Percentiles rank a stretch among this genome's conserved stretches.
Conservation (phyloP, 2,888 invertebrate genomes). For the Macrostomum cliftonense region DNA sequence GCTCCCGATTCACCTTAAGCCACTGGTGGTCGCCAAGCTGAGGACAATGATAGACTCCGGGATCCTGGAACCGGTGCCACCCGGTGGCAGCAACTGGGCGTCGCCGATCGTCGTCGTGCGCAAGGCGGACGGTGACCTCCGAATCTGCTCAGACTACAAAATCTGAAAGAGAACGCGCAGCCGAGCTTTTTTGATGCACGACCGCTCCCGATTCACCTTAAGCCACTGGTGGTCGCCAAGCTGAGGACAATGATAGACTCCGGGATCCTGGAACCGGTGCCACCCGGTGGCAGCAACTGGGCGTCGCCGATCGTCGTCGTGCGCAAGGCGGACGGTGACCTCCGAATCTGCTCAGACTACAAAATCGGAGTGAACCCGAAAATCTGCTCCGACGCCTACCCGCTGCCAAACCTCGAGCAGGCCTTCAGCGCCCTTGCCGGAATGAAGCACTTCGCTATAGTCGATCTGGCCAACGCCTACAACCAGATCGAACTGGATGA, state of each 20-base stretch:
- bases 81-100: too few species aligned
- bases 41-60: too few species aligned
- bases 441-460: slow-evolving; percentile 5
- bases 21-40: too few species aligned
- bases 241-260: not conserved
- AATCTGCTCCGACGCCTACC: slow-evolving; percentile 3
- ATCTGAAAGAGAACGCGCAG: not conserved
- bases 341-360: not conserved
- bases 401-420: slow-evolving; percentile 3
- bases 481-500: slow-evolving; percentile 7
- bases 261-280: not conserved
- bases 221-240: not conserved
- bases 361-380: slow-evolving; percentile 1
- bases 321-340: not conserved
- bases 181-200: not conserved
- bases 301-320: slow-evolving; percentile 1
- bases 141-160: too few species aligned
- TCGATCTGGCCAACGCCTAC: slow-evolving; percentile 5
- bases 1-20: too few species aligned
- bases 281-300: slow-evolving; percentile 2
- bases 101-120: too few species aligned
- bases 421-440: slow-evolving; percentile 2
- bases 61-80: too few species aligned
- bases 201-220: slow-evolving; percentile 1
- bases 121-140: too few species aligned